Percentiles rank a stretch among this genome's conserved stretches.
phyloP scores from a whole-genome alignment of 2,113 vertebrate species.

The Tapirus terrestris region DNA sequence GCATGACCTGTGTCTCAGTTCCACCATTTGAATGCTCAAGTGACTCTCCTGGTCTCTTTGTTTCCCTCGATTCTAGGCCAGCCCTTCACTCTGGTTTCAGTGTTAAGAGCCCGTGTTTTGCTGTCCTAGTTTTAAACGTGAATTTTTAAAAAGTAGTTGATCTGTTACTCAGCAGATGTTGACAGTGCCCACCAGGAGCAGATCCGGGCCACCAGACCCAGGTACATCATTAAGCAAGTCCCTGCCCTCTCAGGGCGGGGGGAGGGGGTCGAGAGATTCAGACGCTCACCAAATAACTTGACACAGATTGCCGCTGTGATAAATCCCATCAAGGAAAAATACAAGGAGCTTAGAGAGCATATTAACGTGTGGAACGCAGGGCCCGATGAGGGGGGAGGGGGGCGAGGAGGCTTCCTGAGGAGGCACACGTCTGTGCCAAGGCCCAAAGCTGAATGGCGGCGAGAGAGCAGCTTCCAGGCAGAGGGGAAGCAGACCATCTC shows the following conservation, averaged over 20 bases:
- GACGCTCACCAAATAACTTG: background rate
- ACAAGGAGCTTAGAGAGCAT: background rate
- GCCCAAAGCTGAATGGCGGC: background rate
- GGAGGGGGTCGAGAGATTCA: background rate
- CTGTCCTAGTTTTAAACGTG: conserved; percentile 49
- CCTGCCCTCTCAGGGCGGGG: background rate
- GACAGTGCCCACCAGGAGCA: background rate
- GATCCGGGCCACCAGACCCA: background rate
- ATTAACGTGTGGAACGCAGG: accelerated
- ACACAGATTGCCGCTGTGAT: background rate
- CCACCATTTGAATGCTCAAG: background rate
- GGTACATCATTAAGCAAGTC: background rate
- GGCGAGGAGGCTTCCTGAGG: background rate
- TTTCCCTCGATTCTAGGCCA: background rate
- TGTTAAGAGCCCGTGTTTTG: conserved; percentile 48
- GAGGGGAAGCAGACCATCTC: background rate
- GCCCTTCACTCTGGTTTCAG: background rate
- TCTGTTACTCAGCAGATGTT: background rate
- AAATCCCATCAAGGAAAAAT: background rate
- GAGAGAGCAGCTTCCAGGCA: background rate
- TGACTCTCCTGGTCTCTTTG: background rate
- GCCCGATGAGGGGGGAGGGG: background rate
- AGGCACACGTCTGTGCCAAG: accelerated
- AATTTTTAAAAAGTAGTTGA: background rate
- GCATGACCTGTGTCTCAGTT: accelerated